A percentile compares a stretch with the other conserved stretches of the same genome.
Conservation (phyloP, 2,113 vertebrate species). For the Pyxicephalus adspersus region DNA sequence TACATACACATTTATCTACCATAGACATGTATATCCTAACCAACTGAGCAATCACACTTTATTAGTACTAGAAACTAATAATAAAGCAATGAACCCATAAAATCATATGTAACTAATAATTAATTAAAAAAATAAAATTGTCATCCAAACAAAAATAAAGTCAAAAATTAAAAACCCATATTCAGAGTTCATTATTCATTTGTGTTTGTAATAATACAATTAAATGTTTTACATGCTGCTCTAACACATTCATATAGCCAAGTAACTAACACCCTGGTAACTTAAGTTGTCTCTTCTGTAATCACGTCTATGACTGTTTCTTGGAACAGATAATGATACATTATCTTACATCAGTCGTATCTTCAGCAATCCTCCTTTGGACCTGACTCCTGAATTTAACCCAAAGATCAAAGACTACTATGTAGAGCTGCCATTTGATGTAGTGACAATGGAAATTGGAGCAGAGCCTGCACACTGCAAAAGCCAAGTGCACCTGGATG, state of each 20-base stretch:
- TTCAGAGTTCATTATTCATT: too few relatives aligned
- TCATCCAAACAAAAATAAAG: too few relatives aligned
- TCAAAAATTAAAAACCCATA: too few relatives aligned
- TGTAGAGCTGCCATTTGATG: slow-evolving; percentile 88
- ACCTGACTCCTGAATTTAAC: slow-evolving; percentile 84
- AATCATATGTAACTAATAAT: too few relatives aligned
- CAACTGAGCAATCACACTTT: too few relatives aligned
- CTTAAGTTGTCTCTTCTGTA: background rate
- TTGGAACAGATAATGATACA: slow-evolving; percentile 76
- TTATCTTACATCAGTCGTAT: slow-evolving; percentile 84
- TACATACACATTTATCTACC: too few relatives aligned
- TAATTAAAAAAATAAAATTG: too few relatives aligned
- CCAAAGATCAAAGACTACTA: slow-evolving; percentile 85
- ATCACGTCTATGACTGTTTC: slow-evolving; percentile 60
- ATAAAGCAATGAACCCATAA: too few relatives aligned
- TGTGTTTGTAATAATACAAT: too few relatives aligned
- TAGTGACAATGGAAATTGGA: slow-evolving; percentile 80
- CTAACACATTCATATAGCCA: background rate
- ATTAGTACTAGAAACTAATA: too few relatives aligned
- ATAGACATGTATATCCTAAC: too few relatives aligned
- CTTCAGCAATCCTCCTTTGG: slow-evolving; percentile 83
- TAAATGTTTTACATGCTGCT: background rate
- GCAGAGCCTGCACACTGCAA: slow-evolving; percentile 76
- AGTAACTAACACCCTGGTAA: background rate
- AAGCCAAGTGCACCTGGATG: slow-evolving; percentile 81